phyloP scores from a whole-genome alignment of 2,113 vertebrate genomes.

The Oreochromis niloticus region DNA sequence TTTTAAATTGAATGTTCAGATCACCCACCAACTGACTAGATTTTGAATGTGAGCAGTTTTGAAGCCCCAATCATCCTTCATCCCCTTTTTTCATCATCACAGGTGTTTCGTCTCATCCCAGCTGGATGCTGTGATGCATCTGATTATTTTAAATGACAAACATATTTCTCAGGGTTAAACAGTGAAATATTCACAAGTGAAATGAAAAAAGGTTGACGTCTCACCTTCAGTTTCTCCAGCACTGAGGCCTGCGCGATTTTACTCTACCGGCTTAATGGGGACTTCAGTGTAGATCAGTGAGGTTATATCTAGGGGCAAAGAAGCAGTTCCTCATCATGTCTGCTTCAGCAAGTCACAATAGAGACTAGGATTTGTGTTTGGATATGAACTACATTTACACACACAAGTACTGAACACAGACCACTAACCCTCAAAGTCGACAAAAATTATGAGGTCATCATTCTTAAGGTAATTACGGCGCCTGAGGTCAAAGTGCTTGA shows the following conservation, averaged over 20 bases:
- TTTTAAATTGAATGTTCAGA: neutral
- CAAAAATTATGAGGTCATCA: slow-evolving; percentile 71
- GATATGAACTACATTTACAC: neutral
- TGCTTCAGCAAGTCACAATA: neutral
- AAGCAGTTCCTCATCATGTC: neutral
- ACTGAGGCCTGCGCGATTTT: neutral
- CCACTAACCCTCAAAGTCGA: slow-evolving; percentile 67
- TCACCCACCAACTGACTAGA: neutral
- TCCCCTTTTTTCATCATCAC: neutral
- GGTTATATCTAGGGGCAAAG: slow-evolving; percentile 57
- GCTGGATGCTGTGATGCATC: neutral
- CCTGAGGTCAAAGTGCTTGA: slow-evolving; percentile 69
- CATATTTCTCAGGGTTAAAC: neutral
- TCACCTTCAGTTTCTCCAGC: neutral
- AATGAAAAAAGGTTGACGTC: neutral
- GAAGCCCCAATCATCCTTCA: neutral
- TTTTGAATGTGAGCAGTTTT: neutral
- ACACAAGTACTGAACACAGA: neutral
- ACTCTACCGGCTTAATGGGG: slow-evolving; percentile 40
- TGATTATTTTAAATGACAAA: neutral
- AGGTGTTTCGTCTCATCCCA: neutral
- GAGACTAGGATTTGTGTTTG: neutral
- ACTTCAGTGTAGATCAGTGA: slow-evolving; percentile 68
- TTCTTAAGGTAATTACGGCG: slow-evolving; percentile 70
- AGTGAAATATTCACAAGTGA: neutral